A percentile compares a stretch with the other conserved stretches of the same genome.
Conservation (phyloP, 2,113 vertebrate genomes). For the Coturnix japonica region DNA sequence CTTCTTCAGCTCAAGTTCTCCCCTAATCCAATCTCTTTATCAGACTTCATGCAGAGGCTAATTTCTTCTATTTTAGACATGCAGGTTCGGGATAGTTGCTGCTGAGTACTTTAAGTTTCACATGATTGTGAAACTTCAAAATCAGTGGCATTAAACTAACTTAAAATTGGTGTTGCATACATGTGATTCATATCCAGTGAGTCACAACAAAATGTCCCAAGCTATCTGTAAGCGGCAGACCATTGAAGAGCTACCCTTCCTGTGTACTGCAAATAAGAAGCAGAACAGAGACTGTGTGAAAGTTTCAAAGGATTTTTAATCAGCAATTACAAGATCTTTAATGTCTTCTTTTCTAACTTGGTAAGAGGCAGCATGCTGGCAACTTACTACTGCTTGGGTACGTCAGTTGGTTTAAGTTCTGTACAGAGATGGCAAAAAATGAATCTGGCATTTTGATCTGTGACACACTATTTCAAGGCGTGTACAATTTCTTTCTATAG, state of each 20-base stretch:
- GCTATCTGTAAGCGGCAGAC: not conserved
- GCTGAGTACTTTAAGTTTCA: not conserved
- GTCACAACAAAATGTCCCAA: constrained; percentile 47
- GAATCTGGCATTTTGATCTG: not conserved
- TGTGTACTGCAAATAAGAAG: not conserved
- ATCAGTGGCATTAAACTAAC: constrained; percentile 25
- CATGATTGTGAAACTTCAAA: constrained; percentile 19
- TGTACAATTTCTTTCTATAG: not conserved
- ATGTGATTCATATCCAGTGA: constrained; percentile 48
- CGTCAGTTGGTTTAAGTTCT: not conserved
- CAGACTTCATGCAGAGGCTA: not conserved
- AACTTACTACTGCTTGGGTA: not conserved
- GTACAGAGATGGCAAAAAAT: not conserved
- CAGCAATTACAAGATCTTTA: not conserved
- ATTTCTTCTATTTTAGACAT: constrained; percentile 25
- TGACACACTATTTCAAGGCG: not conserved
- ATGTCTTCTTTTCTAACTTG: not conserved
- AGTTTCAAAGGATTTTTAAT: constrained; percentile 33
- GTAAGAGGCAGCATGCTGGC: not conserved
- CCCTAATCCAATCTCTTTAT: not conserved
- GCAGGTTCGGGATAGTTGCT: not conserved
- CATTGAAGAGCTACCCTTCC: not conserved
- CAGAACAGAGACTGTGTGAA: not conserved
- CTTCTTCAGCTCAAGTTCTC: not conserved
- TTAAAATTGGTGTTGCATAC: constrained; percentile 15